Percentiles rank a stretch among this genome's conserved stretches.
Evolutionary conservation across 1,140 invertebrate species (phyloP).

Genomic region (Chironomus striatipennis): DNA sequence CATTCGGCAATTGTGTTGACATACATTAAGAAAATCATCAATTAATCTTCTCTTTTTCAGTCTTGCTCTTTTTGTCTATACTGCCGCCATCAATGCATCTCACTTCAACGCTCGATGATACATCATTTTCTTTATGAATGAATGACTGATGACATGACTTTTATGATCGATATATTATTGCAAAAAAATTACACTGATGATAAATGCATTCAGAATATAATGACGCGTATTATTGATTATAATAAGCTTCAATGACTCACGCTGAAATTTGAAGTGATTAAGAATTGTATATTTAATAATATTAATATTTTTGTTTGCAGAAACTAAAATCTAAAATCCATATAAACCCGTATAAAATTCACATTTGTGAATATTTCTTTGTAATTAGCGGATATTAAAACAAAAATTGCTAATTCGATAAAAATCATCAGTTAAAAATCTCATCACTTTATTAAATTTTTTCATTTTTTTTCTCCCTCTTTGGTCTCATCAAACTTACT

Average conservation of each 20-base stretch:
- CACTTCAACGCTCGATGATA: no score
- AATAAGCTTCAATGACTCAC: neutral
- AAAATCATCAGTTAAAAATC: neutral
- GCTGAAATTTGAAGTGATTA: no score
- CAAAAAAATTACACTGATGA: no score
- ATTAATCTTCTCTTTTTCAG: neutral
- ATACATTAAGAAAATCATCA: slow-evolving; percentile 2
- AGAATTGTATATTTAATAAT: no score
- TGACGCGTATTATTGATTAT: neutral
- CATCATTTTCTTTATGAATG: neutral
- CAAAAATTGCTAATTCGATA: no score
- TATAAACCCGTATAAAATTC: no score
- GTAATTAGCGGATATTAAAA: no score
- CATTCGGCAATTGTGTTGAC: slow-evolving; percentile 6
- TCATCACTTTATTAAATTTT: neutral
- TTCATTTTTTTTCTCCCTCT: neutral
- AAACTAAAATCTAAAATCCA: no score
- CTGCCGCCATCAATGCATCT: no score
- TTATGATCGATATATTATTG: neutral
- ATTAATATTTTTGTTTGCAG: no score
- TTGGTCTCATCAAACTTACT: neutral
- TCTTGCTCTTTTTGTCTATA: no score
- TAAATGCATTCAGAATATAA: neutral
- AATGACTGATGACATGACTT: slow-evolving; percentile 7
- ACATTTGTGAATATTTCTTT: no score